These are phyloP conservation scores for Pteropus rufus DNA, from an alignment of 2,797 vertebrate genomes.

Conservation along the genomic window DNA sequence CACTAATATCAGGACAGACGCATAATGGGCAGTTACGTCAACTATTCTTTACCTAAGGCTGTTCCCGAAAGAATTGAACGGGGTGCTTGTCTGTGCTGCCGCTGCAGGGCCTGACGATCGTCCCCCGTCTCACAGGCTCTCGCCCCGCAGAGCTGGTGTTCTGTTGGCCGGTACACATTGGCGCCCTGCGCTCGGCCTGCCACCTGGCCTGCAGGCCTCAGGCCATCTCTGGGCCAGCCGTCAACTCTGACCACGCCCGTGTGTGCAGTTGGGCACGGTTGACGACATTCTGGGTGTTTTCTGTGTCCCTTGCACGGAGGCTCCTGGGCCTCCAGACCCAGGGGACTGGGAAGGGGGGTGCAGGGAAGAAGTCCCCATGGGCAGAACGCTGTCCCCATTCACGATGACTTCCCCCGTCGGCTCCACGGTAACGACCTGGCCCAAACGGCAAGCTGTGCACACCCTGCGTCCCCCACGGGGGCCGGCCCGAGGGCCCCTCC, in stretches of 20 bases:
- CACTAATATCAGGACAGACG: not conserved
- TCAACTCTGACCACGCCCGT: no score
- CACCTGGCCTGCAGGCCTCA: no score
- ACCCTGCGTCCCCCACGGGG: no score
- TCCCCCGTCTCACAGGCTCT: fast-evolving
- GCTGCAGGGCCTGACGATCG: fast-evolving
- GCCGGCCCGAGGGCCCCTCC: no score
- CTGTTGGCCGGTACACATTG: fast-evolving
- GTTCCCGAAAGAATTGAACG: not conserved
- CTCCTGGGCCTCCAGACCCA: not conserved
- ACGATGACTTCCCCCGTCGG: fast-evolving
- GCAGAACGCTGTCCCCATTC: fast-evolving
- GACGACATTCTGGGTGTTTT: not conserved
- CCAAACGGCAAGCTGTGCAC: fast-evolving
- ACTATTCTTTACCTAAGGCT: not conserved
- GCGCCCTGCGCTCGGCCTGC: not conserved
- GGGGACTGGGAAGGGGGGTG: not conserved
- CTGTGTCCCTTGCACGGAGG: not conserved
- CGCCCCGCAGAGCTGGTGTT: fast-evolving
- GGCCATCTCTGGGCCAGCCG: no score
- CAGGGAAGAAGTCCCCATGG: not conserved
- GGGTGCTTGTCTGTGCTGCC: fast-evolving
- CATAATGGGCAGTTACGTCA: not conserved
- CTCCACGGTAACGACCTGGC: not conserved
- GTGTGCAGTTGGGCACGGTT: no score